Conservation (phyloP, 2,888 invertebrate genomes). For the Octodonta nipae region DNA sequence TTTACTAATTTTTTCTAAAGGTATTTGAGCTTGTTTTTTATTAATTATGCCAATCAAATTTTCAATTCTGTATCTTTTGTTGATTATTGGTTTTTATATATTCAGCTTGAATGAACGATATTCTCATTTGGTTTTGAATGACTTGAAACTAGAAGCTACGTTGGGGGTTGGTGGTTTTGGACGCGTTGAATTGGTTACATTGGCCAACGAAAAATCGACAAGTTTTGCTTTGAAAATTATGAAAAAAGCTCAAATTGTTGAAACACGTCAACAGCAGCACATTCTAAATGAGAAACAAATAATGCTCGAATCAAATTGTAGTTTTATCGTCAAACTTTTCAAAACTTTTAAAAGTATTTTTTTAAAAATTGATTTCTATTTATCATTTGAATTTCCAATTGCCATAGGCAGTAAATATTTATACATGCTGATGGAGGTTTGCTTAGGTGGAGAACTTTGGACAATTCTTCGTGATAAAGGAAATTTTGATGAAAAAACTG, state of each 20-base stretch:
- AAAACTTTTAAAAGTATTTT: conserved; percentile 98
- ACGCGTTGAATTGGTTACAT: conserved; percentile 89
- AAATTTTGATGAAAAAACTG: conserved; percentile 85
- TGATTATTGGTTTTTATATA: conserved; percentile 13
- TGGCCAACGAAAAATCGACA: conserved; percentile 59
- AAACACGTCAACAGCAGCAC: conserved; percentile 96
- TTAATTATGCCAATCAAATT: no score
- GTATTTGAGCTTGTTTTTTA: no score
- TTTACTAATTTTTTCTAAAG: no score
- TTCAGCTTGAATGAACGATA: conserved; percentile 78
- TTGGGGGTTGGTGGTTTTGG: conserved; percentile 98
- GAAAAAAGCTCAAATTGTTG: conserved; percentile 97
- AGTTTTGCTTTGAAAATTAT: conserved; percentile 92
- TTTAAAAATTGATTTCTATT: no score
- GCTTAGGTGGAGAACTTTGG: conserved; percentile 94
- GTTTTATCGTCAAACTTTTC: conserved; percentile 91
- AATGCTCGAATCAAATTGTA: conserved; percentile 89
- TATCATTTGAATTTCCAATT: no score
- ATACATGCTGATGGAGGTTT: conserved; percentile 98
- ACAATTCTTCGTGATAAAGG: conserved; percentile 86
- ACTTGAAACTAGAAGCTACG: conserved; percentile 84
- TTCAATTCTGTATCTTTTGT: no score
- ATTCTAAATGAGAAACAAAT: conserved; percentile 99
- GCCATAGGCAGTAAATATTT: conserved; percentile 78
- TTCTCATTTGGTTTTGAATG: conserved; percentile 67